phyloP scores from a whole-genome alignment of 35 echinoderm and acorn worm species.

The Ophioderma brevispina region DNA sequence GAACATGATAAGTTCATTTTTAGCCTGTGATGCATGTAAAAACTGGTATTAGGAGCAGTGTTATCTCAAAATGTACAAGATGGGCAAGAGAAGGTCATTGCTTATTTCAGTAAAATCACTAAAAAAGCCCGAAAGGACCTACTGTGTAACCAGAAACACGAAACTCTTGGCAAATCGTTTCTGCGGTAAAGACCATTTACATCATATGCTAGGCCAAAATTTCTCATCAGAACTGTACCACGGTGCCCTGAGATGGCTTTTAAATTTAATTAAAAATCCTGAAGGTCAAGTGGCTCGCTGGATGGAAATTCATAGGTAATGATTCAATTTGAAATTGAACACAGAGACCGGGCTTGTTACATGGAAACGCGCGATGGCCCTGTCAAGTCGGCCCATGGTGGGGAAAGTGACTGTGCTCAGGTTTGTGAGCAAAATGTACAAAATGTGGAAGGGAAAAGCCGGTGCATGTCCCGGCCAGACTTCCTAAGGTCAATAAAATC shows the following conservation, averaged over 20 bases:
- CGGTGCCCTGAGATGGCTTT: conserved; percentile 2
- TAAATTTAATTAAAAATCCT: background rate
- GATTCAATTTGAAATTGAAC: conserved; percentile 20
- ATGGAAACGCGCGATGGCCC: conserved; percentile 47
- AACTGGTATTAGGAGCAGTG: no score
- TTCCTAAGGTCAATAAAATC: no score
- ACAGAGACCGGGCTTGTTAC: conserved; percentile 12
- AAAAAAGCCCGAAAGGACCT: conserved; percentile 29
- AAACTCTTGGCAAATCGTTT: conserved; percentile 28
- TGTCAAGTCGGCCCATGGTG: conserved; percentile 36
- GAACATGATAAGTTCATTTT: no score
- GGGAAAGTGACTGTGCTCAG: background rate
- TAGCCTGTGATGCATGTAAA: no score
- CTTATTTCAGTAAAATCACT: conserved; percentile 16
- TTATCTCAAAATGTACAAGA: no score
- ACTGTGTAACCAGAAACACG: conserved; percentile 58
- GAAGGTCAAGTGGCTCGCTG: conserved; percentile 31
- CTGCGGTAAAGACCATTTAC: conserved; percentile 27
- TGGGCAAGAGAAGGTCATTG: no score
- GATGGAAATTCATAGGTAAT: conserved; percentile 20
- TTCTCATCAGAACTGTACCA: conserved; percentile 41
- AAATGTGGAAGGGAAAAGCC: no score
- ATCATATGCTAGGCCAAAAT: conserved; percentile 40
- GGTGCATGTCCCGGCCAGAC: no score
- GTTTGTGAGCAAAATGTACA: no score